These are phyloP conservation scores for Podarcis muralis DNA, from an alignment of 2,113 vertebrate species.

Conservation along the genomic window DNA sequence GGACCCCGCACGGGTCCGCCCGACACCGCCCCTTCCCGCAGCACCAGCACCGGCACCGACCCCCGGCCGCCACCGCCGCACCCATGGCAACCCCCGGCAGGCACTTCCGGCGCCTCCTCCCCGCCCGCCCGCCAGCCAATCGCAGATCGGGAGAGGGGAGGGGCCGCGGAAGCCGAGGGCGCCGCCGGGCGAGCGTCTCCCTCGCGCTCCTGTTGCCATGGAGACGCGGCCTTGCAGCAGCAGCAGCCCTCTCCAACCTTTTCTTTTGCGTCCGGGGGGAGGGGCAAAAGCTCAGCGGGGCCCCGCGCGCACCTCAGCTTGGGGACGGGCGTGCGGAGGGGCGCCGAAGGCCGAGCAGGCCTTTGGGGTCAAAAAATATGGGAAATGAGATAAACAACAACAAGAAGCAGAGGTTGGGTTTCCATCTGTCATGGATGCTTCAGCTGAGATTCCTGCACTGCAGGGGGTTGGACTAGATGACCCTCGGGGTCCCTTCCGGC, in stretches of 20 bases:
- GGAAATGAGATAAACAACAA: no score
- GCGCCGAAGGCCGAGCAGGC: neutral
- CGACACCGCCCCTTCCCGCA: constrained; percentile 57
- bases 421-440: no score
- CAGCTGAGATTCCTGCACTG: no score
- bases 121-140: neutral
- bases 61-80: constrained; percentile 66
- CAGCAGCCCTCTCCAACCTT: no score
- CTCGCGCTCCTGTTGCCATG: neutral
- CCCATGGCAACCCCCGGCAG: constrained; percentile 15
- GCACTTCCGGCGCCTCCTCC: neutral
- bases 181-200: no score
- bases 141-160: neutral
- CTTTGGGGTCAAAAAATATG: neutral
- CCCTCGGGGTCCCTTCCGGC: no score
- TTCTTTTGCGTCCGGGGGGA: neutral
- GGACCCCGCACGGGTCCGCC: constrained; percentile 75
- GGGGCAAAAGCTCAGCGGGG: no score
- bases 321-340: neutral
- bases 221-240: neutral
- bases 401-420: no score
- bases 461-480: no score
- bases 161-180: neutral
- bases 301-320: neutral
- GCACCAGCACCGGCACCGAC: constrained; percentile 51